Base-by-base conservation (phyloP, 2,888 invertebrate species). In the Agonopterix subpropinquella region DNA sequence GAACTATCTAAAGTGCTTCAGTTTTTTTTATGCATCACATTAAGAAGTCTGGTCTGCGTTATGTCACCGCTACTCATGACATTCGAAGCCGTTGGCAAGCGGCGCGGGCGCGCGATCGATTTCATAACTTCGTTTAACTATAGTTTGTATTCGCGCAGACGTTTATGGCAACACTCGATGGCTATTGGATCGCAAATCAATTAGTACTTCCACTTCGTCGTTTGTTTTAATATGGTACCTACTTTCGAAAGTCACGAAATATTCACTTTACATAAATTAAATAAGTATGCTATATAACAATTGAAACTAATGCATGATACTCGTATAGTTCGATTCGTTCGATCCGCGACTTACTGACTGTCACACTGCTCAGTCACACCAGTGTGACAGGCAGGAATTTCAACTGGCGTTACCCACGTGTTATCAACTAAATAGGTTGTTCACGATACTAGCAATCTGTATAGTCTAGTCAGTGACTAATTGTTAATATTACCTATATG, bases 111-210 rank as follows among this genome's bases (percentile, higher is more conserved):
- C 37, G 41, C 59, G 56, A 68, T 72, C 60, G 61, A 65, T 80
- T 80, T 76, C 77, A 69, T 77, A 78, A 78, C 67, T 46, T 39
- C 49, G 49, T 61, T 67, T 59, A 64, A 65, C 56, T 61, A 67
- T 62, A 64, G 62, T 74, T 76, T 68, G 68, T 71, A 76, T 76
- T 69, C 70, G 56, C 56, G 51, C 36, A 47, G 52, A 51, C 56
- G 60, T 64, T 58, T 52, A 55, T 57, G 48, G 51, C 58, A 28
- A 58, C 55, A 54, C 54, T 58, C 53, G 45, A 50, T 28, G 28
- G 53, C 64, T 62, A 57, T 64, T 57, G 66, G 61, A 67, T 70
- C 58, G 67, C 70, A 70, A 71, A 75, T 71, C 62, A 66, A 69
- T 74, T 65, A 59, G 42, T 41, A 45, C 49, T 51, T 51, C 43